phyloP scores from a whole-genome alignment of 2,888 invertebrate species.

The Euplagia quadripunctaria region DNA sequence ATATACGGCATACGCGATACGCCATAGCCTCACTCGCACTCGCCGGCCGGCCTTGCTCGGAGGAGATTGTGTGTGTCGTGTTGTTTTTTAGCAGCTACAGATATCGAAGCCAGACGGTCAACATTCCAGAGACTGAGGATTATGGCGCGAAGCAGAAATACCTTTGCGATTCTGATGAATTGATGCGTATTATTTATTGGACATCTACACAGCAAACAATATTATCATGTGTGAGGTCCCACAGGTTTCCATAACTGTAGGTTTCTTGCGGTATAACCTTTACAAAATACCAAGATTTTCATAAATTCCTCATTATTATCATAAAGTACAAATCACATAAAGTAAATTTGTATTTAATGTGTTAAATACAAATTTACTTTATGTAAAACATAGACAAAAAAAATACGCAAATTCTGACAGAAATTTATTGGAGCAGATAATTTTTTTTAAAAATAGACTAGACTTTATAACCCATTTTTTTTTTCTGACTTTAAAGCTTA shows the following conservation, averaged over 20 bases:
- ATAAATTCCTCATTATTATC: background rate
- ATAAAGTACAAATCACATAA: background rate
- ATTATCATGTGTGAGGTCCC: conserved; percentile 37
- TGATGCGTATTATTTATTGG: conserved; percentile 74
- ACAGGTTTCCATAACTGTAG: conserved; percentile 32
- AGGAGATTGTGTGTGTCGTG: conserved; percentile 64
- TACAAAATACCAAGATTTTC: background rate
- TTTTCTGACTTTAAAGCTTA: background rate
- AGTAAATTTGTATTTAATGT: background rate
- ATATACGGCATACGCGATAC: conserved; percentile 19
- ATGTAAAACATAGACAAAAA: too few species aligned
- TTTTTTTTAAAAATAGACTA: too few species aligned
- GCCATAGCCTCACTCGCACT: conserved; percentile 67
- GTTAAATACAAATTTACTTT: too few species aligned
- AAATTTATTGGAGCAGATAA: too few species aligned
- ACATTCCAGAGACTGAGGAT: conserved; percentile 79
- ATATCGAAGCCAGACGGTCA: conserved; percentile 77
- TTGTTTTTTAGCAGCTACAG: conserved; percentile 63
- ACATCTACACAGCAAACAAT: conserved; percentile 52
- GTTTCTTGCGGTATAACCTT: conserved; percentile 1
- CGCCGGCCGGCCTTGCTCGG: conserved; percentile 62
- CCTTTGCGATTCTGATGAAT: conserved; percentile 81
- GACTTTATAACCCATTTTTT: too few species aligned
- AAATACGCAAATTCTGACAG: too few species aligned
- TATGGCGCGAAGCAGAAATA: conserved; percentile 84